Base-by-base conservation (phyloP, 2,888 invertebrate species). In the Digitonthophagus gazella region DNA sequence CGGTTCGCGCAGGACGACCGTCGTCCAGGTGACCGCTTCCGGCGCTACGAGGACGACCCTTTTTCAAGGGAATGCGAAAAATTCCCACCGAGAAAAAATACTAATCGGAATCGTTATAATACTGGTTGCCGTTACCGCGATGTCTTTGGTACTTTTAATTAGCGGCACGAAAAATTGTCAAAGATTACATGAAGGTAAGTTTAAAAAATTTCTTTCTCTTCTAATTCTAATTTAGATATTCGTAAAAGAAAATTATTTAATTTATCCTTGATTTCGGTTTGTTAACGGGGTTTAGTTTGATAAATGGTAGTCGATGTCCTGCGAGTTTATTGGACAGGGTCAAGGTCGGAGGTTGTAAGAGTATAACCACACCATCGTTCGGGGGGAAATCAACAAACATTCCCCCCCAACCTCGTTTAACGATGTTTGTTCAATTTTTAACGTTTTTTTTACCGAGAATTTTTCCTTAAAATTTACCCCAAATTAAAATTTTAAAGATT, bases 41-140 rank as follows among this genome's bases (percentile, higher is more conserved):
- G 78, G 78, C 58, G 75, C 80, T 65, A 78, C 81, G 19, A 80
- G 79, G 74, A 82, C 82, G 8, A 78, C 78, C 76, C 79, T 82
- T 54, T 73, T 80, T 66, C 79, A 79, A 3, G 72, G 75, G 68
- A 64, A 73, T 73, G 75, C 71, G 71, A 71, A 71, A 74, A n/a
- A n/a, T n/a, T 74, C 69, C 75, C 56, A 67, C 1, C 69, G 71
- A 64, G 80, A 81, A 75, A 79, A 79, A 72, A 80, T 79, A 72
- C 78, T 82, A 67, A 69, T 81, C 15, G 78, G 78, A 18, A 70
- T 76, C 18, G 75, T 82, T 66, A 71, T 82, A 69, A 78, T 79
- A 19, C 74, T 81, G 65, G 68, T 77, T 22, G 74, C 81, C 57
- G 78, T 80, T 71, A 79, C 78, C 72, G 75, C 75, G 22, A 75